Percentiles rank a stretch among this genome's conserved stretches.
phyloP scores from a whole-genome alignment of 2,888 invertebrate species.

The Drosophila austrosaltans region DNA sequence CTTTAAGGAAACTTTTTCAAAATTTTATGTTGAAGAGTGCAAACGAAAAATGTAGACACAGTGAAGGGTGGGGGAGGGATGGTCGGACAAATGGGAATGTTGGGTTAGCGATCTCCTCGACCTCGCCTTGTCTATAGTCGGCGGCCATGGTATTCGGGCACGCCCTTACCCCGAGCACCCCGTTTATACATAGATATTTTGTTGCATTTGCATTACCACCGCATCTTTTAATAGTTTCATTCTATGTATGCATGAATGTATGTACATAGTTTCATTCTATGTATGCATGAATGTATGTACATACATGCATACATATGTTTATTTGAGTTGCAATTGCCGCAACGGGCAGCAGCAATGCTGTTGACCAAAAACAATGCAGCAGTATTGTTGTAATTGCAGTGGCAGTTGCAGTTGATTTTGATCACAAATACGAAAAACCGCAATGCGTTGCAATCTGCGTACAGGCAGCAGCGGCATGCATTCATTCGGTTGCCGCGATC shows the following conservation, averaged over 20 bases:
- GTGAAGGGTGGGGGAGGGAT: background rate
- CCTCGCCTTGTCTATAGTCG: constrained; percentile 14
- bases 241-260: background rate
- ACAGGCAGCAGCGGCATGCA: background rate
- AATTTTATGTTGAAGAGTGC: constrained; percentile 1
- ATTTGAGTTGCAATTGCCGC: constrained; percentile 21
- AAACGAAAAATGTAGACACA: background rate
- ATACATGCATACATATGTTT: constrained; percentile 6
- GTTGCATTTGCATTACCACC: constrained; percentile 25
- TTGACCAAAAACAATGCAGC: constrained; percentile 70
- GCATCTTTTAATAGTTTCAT: constrained; percentile 26
- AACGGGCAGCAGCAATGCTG: constrained; percentile 70
- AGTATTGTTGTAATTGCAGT: constrained; percentile 60
- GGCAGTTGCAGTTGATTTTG: constrained; percentile 57
- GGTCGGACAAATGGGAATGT: background rate
- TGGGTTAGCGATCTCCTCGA: constrained; percentile 12
- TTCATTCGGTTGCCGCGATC: constrained; percentile 14
- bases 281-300: too few species aligned
- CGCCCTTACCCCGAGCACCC: background rate
- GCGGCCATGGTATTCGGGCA: background rate
- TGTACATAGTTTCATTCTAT: too few species aligned
- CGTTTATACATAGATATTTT: constrained; percentile 4
- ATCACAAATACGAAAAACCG: constrained; percentile 53
- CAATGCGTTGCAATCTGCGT: constrained; percentile 35
- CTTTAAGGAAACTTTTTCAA: background rate